phyloP scores from a whole-genome alignment of 2,113 vertebrate genomes.

The Coregonus clupeaformis region DNA sequence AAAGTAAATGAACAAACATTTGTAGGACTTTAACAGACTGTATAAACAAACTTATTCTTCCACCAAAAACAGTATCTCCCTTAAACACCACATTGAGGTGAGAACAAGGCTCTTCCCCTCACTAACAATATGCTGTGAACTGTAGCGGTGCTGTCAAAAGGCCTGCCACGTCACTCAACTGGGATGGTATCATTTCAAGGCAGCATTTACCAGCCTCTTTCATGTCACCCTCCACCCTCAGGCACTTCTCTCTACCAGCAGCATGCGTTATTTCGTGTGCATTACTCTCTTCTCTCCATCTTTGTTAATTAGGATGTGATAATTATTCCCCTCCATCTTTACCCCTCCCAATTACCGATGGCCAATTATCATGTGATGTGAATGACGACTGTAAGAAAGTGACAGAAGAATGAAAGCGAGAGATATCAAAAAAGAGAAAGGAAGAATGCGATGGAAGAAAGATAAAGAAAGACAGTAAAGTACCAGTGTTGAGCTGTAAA shows the following conservation, averaged over 20 bases:
- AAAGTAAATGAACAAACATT: not conserved
- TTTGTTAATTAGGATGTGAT: constrained; percentile 77
- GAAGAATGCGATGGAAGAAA: constrained; percentile 34
- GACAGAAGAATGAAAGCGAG: constrained; percentile 39
- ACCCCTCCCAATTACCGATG: constrained; percentile 59
- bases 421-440: constrained; percentile 53
- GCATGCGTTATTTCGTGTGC: constrained; percentile 67
- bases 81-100: no score
- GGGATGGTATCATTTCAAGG: constrained; percentile 61
- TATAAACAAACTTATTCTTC: not conserved
- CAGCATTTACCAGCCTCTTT: constrained; percentile 70
- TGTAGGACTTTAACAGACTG: not conserved
- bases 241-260: constrained; percentile 56
- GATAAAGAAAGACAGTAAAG: no score
- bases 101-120: not conserved
- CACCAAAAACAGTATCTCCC: no score
- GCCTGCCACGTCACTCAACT: constrained; percentile 41
- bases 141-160: constrained; percentile 22
- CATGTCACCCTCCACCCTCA: constrained; percentile 51
- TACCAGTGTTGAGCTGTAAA: no score
- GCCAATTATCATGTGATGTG: constrained; percentile 71
- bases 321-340: constrained; percentile 76
- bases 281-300: constrained; percentile 36
- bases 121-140: constrained; percentile 7
- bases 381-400: constrained; percentile 58